These are phyloP conservation scores for Pteruthius melanotis DNA, from an alignment of 2,113 vertebrate genomes.

Conservation along the genomic window DNA sequence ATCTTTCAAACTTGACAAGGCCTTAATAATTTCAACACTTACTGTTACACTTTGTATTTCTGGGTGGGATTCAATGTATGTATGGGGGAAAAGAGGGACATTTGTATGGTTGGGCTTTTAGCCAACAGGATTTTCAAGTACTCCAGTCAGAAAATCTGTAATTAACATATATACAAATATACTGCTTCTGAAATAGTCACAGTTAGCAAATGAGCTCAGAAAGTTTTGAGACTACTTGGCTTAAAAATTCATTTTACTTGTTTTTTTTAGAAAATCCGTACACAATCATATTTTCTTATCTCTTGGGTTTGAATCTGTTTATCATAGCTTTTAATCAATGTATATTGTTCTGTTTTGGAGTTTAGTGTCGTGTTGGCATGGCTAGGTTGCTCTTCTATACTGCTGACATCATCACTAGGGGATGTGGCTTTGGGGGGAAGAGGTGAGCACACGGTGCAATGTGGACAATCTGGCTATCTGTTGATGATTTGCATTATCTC, in stretches of 20 bases:
- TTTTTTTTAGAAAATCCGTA: neutral
- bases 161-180: neutral
- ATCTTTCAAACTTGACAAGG: neutral
- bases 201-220: neutral
- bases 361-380: neutral
- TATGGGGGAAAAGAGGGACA: neutral
- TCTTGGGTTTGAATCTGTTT: neutral
- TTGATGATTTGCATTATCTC: neutral
- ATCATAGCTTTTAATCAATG: neutral
- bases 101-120: neutral
- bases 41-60: neutral
- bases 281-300: neutral
- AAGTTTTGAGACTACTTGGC: neutral
- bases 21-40: neutral
- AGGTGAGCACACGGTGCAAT: fast-evolving
- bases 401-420: neutral
- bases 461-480: neutral
- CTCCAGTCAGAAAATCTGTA: neutral
- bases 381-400: neutral
- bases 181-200: neutral
- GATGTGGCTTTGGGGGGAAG: neutral
- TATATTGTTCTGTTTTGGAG: neutral
- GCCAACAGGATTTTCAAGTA: neutral
- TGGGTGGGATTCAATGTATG: fast-evolving
- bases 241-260: neutral